These are phyloP conservation scores for Athalia circularis DNA, from an alignment of 2,888 invertebrate species.

Conservation along the genomic window DNA sequence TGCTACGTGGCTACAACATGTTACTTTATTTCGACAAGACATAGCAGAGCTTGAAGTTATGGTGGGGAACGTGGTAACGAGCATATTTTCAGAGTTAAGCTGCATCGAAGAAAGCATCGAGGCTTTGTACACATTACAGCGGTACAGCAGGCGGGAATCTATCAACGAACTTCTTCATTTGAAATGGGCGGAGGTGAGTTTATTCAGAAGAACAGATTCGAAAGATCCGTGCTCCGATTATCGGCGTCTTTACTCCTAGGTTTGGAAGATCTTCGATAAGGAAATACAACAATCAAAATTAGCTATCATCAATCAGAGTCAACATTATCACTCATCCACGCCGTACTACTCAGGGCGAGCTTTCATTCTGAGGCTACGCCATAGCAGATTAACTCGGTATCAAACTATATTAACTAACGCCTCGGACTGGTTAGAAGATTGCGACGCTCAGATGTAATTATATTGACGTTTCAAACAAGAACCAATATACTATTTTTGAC, in stretches of 20 bases:
- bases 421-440: constrained; percentile 66
- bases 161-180: constrained; percentile 58
- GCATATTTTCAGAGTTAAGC: constrained; percentile 75
- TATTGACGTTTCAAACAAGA: too few species aligned
- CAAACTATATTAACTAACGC: constrained; percentile 62
- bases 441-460: constrained; percentile 57
- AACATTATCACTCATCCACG: constrained; percentile 79
- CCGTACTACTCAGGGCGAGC: constrained; percentile 84
- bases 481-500: too few species aligned
- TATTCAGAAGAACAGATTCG: neutral
- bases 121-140: constrained; percentile 73
- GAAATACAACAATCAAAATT: constrained; percentile 85
- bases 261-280: constrained; percentile 85
- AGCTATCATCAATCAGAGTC: constrained; percentile 78
- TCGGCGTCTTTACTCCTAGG: constrained; percentile 69
- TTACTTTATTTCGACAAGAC: constrained; percentile 63
- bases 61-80: constrained; percentile 76
- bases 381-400: constrained; percentile 73
- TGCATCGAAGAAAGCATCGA: constrained; percentile 77
- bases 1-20: constrained; percentile 75
- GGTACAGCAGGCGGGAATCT: constrained; percentile 57
- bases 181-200: constrained; percentile 64
- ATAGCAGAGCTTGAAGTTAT: constrained; percentile 77
- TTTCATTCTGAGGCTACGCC: constrained; percentile 80
- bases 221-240: neutral